These are phyloP conservation scores for Apistogramma diplotaenia DNA, from an alignment of 2,113 vertebrate genomes.

Conservation along the genomic window DNA sequence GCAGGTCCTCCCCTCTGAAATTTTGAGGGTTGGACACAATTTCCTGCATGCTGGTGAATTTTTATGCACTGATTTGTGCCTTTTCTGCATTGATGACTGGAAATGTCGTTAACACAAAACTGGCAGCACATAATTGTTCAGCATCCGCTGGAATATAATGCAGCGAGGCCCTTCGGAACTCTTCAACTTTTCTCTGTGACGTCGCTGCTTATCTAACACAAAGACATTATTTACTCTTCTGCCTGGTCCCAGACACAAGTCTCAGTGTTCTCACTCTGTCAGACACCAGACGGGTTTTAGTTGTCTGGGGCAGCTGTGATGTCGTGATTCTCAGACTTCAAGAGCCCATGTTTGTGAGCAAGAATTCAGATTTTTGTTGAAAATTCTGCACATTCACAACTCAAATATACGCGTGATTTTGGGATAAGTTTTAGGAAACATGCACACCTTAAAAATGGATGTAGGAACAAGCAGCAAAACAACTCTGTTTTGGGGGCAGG, in stretches of 20 bases:
- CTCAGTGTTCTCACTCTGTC: neutral
- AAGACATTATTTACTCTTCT: neutral
- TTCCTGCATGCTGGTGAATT: neutral
- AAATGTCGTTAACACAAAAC: neutral
- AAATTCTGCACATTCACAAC: fast-evolving
- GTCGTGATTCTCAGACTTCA: too few species aligned
- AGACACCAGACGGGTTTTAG: too few species aligned
- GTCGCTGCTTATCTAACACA: fast-evolving
- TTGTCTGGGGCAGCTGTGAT: too few species aligned
- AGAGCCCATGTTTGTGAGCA: too few species aligned
- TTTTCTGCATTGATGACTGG: neutral
- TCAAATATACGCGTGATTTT: neutral
- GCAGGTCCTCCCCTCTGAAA: neutral
- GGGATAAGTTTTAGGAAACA: too few species aligned
- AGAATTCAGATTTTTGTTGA: neutral
- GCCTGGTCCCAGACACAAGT: too few species aligned
- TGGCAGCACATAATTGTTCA: neutral
- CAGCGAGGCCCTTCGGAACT: neutral
- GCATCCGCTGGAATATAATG: neutral
- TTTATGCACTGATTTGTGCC: neutral
- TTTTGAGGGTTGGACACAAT: neutral
- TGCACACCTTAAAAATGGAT: too few species aligned
- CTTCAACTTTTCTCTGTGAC: neutral
- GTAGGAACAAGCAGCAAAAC: too few species aligned
- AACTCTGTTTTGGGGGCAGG: too few species aligned